Base-by-base conservation (phyloP, 1,140 invertebrate genomes). In the Hypsibius dujardini region DNA sequence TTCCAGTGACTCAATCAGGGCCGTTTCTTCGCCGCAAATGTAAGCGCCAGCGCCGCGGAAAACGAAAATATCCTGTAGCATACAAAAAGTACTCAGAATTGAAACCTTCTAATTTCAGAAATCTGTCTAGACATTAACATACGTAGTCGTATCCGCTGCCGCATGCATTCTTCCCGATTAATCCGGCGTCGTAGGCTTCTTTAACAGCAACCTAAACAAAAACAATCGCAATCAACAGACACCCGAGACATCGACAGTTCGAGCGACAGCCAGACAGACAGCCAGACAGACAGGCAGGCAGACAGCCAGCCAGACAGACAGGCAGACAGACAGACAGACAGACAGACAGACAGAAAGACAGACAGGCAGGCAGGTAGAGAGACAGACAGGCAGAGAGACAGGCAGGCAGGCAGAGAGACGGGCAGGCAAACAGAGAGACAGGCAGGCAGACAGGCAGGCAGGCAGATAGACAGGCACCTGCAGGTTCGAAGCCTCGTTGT, bases 21-120 rank as follows among this genome's bases (percentile, higher is more conserved):
- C 93, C 0, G 96, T 99, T 83, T 99, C 96, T 79, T 99, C 96
- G 46, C 96, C 96, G 81, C 96, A 99, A 78, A 99, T 98, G 77
- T 99, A 99, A 1, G 96, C 96, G 28, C 96, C 96, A 69, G 95
- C 95, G 70, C 96, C 96, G 70, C 94, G 85, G 79, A 98, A 94
- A 76, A 99, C 90, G 77, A 89, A 98, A 0, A 99, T 88, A 81
- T 99, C 96, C 28, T 28, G 28, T 28, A 28, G 28, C 28, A 28
- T 28, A 28, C 28, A 28, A 28, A 28, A 28, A 28, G 28, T 28
- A 28, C 28, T 28, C 28, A 28, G 28, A 28, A 28, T 28, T 28
- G 28, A 28, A 28, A 28, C 28, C 28, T 28, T 28, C 28, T 28
- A 28, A 28, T 28, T 28, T 28, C 28, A 28, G 28, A 28, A 28